Percentiles rank a stretch among this genome's conserved stretches.
phyloP scores from a whole-genome alignment of 2,113 vertebrate genomes.

The Cynopterus brachyotis region DNA sequence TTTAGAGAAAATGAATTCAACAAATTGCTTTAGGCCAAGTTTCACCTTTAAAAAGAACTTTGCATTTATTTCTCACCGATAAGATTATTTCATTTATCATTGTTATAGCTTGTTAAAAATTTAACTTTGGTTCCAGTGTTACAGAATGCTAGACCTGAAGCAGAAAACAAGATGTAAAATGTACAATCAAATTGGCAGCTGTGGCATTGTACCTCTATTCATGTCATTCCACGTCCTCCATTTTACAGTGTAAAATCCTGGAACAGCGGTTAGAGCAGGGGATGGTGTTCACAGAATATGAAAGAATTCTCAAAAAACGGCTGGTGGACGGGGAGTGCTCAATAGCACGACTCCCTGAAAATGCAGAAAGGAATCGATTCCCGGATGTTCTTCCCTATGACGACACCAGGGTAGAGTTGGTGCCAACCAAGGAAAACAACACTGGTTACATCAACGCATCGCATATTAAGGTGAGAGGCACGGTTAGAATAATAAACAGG shows the following conservation, averaged over 20 bases:
- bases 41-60: background rate
- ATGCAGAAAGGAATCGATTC: conserved; percentile 94
- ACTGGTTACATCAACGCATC: conserved; percentile 98
- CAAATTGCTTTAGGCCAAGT: background rate
- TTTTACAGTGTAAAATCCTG: conserved; percentile 90
- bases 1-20: background rate
- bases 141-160: background rate
- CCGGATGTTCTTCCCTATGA: conserved; percentile 97
- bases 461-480: conserved; percentile 90
- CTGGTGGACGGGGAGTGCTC: conserved; percentile 84
- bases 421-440: conserved; percentile 99
- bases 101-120: background rate
- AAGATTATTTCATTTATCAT: background rate
- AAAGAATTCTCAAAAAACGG: conserved; percentile 89
- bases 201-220: rapidly evolving
- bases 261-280: conserved; percentile 93
- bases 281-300: conserved; percentile 94
- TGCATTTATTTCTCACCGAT: background rate
- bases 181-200: too few species aligned
- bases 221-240: background rate
- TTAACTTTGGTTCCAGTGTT: background rate
- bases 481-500: rapidly evolving
- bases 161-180: background rate
- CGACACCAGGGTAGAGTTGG: conserved; percentile 93
- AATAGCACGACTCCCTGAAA: conserved; percentile 91